A percentile compares a stretch with the other conserved stretches of the same genome.
Evolutionary conservation across 2,797 vertebrate species (phyloP).

Genomic region (Pantherophis alleghaniensis): DNA sequence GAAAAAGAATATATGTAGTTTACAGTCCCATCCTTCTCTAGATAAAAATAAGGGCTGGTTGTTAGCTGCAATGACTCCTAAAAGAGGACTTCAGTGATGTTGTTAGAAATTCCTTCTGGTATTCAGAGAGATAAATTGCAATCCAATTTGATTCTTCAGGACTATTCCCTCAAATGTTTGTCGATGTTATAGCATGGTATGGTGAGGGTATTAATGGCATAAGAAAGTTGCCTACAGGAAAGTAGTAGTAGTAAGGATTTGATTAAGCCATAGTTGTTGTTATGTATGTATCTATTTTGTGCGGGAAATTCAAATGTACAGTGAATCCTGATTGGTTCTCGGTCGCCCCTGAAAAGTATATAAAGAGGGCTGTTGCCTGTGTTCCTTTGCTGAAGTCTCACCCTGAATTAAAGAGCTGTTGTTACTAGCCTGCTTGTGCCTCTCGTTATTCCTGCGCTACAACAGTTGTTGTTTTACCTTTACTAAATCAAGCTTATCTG

Average conservation of each 20-base stretch:
- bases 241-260: slow-evolving; percentile 44
- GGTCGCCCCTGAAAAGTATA: too few species aligned
- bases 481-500: neutral
- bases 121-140: slow-evolving; percentile 71
- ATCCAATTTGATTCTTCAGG: slow-evolving; percentile 67
- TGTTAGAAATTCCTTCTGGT: slow-evolving; percentile 62
- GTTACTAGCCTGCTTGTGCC: too few species aligned
- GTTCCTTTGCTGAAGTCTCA: too few species aligned
- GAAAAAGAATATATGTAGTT: slow-evolving; percentile 70
- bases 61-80: slow-evolving; percentile 63
- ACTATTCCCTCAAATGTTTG: slow-evolving; percentile 48
- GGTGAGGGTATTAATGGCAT: neutral
- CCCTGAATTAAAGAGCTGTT: too few species aligned
- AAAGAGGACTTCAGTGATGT: slow-evolving; percentile 64
- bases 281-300: too few species aligned
- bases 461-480: neutral
- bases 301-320: too few species aligned
- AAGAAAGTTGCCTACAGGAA: slow-evolving; percentile 58
- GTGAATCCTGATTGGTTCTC: too few species aligned
- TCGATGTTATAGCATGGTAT: slow-evolving; percentile 25
- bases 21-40: slow-evolving; percentile 27
- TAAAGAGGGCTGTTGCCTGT: too few species aligned
- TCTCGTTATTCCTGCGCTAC: too few species aligned
- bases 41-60: slow-evolving; percentile 41
- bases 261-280: neutral